phyloP scores from a whole-genome alignment of 2,113 vertebrate species.

The Corynorhinus townsendii region DNA sequence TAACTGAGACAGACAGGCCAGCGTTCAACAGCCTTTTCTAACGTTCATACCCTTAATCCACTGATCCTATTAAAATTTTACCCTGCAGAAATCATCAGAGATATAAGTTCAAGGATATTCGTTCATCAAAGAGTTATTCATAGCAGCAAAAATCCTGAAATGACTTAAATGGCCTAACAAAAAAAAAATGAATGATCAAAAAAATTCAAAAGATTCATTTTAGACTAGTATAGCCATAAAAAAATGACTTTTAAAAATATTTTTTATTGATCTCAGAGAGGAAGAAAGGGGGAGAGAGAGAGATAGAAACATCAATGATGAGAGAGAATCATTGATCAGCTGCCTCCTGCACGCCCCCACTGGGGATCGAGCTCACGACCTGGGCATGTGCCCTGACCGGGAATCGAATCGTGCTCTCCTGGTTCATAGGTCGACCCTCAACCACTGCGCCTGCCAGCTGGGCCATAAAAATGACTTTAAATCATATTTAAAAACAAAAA shows the following conservation, averaged over 20 bases:
- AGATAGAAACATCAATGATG: too few relatives aligned
- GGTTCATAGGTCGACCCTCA: too few relatives aligned
- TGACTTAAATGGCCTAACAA: not conserved
- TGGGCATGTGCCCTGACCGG: too few relatives aligned
- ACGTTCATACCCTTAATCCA: not conserved
- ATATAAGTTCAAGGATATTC: not conserved
- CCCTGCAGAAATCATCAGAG: constrained; percentile 21
- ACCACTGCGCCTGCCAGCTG: too few relatives aligned
- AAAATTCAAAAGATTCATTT: constrained; percentile 8
- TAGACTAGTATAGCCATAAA: constrained; percentile 17
- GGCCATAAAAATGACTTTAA: constrained; percentile 1
- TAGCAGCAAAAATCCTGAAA: constrained; percentile 29
- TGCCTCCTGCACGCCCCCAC: too few relatives aligned
- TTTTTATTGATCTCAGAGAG: not conserved
- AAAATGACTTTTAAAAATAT: constrained; percentile 5
- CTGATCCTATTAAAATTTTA: not conserved
- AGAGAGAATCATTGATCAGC: too few relatives aligned
- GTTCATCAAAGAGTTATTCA: not conserved
- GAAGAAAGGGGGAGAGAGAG: too few relatives aligned
- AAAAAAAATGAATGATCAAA: not conserved
- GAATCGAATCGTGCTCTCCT: too few relatives aligned
- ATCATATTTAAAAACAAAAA: constrained; percentile 19
- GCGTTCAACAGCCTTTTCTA: not conserved
- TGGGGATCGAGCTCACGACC: too few relatives aligned
- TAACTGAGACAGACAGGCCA: too few relatives aligned